Conservation (phyloP, 2,888 invertebrate species). For the Phymatocera aterrima region DNA sequence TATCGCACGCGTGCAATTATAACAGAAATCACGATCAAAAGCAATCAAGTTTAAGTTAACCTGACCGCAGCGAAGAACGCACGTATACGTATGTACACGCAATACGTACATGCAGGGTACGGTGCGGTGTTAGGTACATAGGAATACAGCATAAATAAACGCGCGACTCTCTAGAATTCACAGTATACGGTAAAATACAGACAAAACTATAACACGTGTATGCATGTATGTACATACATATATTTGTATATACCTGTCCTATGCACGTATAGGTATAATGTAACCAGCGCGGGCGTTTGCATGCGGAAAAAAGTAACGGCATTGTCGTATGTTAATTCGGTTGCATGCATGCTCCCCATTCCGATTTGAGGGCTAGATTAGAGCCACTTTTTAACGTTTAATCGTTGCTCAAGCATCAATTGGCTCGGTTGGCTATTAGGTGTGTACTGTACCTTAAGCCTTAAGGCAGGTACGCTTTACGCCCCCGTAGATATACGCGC, state of each 20-base stretch:
- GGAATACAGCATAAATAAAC: too few species aligned
- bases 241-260: neutral
- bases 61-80: neutral
- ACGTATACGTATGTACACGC: too few species aligned
- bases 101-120: too few species aligned
- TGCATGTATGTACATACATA: neutral
- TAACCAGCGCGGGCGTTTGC: conserved; percentile 48
- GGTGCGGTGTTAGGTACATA: too few species aligned
- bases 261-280: neutral
- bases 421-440: conserved; percentile 37
- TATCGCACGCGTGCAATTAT: conserved; percentile 56
- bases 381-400: conserved; percentile 67
- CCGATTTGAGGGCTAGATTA: conserved; percentile 62
- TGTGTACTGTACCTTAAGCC: conserved; percentile 50
- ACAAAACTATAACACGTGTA: too few species aligned
- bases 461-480: conserved; percentile 58
- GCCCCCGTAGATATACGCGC: conserved; percentile 20
- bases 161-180: neutral
- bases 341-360: conserved; percentile 64
- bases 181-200: neutral
- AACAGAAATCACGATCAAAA: conserved; percentile 55
- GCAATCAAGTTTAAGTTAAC: conserved; percentile 18
- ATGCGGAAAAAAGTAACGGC: conserved; percentile 63
- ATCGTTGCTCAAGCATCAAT: conserved; percentile 60
- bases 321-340: conserved; percentile 64